phyloP scores from a whole-genome alignment of 2,888 invertebrate species.

The Calliopum simillimum region DNA sequence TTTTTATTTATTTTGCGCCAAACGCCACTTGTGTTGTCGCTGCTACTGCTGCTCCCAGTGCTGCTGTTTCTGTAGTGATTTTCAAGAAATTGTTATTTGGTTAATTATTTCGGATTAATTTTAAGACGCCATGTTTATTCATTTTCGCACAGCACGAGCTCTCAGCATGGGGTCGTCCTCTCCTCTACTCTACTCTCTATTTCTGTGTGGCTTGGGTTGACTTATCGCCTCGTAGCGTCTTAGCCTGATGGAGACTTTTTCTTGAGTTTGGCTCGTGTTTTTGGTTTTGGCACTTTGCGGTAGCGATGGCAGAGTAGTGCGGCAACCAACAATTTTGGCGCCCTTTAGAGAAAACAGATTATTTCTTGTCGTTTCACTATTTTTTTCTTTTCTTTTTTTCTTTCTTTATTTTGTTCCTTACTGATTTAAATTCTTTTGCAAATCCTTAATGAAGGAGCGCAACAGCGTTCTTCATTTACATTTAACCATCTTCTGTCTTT shows the following conservation, averaged over 20 bases:
- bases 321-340: too few relatives aligned
- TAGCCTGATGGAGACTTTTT: too few relatives aligned
- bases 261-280: too few relatives aligned
- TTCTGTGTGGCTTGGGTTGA: neutral
- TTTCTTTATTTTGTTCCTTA: neutral
- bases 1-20: too few relatives aligned
- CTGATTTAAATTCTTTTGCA: conserved; percentile 15
- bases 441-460: conserved; percentile 28
- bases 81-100: conserved; percentile 49
- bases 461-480: too few relatives aligned
- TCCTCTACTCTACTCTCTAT: neutral
- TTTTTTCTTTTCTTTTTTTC: too few relatives aligned
- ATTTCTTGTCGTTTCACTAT: too few relatives aligned
- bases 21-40: too few relatives aligned
- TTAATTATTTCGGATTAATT: conserved; percentile 50
- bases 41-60: neutral
- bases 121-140: conserved; percentile 47
- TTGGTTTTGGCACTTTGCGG: too few relatives aligned
- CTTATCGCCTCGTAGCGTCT: conserved; percentile 1
- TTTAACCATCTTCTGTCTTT: neutral
- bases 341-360: too few relatives aligned
- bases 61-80: conserved; percentile 36
- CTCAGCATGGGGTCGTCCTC: conserved; percentile 31
- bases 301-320: too few relatives aligned
- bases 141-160: conserved; percentile 46